Percentiles rank a stretch among this genome's conserved stretches.
These are phyloP conservation scores for Gymnopithys bicolor DNA, from an alignment of 2,797 vertebrate genomes.

Conservation along the genomic window DNA sequence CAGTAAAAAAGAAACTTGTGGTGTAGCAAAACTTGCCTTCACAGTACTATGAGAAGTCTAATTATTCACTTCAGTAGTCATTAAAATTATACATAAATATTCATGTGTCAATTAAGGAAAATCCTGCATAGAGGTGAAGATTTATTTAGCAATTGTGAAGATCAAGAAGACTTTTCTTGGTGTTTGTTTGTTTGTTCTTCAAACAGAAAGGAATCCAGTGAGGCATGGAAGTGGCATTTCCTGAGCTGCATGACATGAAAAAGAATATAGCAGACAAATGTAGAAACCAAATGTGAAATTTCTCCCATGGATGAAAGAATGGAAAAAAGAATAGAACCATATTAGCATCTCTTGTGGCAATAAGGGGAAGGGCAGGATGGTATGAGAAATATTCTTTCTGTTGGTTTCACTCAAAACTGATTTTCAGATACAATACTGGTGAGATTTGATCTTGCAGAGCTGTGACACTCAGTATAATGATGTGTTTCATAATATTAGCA, in stretches of 20 bases:
- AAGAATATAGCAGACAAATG: neutral
- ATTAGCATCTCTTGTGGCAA: neutral
- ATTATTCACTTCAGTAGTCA: neutral
- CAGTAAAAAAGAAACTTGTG: neutral
- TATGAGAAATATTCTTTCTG: neutral
- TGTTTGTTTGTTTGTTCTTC: neutral
- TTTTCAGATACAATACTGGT: conserved; percentile 7
- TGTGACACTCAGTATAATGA: conserved; percentile 40
- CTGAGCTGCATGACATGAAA: neutral
- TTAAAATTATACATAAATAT: neutral
- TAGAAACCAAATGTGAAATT: neutral
- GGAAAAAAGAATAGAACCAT: neutral
- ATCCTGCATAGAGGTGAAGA: neutral
- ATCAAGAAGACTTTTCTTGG: neutral
- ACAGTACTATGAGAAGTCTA: neutral
- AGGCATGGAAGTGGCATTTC: neutral
- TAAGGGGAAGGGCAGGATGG: neutral
- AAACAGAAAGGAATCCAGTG: neutral
- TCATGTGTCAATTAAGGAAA: neutral
- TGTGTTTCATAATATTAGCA: conserved; percentile 69
- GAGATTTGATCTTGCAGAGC: neutral
- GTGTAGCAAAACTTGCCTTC: neutral
- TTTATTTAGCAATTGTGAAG: neutral
- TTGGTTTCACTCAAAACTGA: neutral
- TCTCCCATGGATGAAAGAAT: neutral